These are phyloP conservation scores for Leptothorax acervorum DNA, from an alignment of 2,888 invertebrate genomes.

Conservation along the genomic window DNA sequence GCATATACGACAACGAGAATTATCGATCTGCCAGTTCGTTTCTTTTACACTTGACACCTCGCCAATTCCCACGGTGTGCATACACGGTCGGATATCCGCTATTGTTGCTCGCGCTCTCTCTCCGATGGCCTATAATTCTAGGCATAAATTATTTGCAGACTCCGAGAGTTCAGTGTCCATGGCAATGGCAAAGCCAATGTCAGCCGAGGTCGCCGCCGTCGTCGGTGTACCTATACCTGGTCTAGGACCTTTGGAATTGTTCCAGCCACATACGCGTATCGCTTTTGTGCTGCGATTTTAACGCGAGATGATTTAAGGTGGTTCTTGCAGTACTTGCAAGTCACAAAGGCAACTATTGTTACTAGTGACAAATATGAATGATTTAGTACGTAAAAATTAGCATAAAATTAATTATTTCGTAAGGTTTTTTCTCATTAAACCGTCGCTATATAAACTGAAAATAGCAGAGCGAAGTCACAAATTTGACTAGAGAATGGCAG, in stretches of 20 bases:
- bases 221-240: constrained; percentile 21
- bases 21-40: constrained; percentile 30
- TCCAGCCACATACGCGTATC: constrained; percentile 20
- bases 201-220: constrained; percentile 35
- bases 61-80: constrained; percentile 43
- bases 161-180: constrained; percentile 53
- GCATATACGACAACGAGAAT: constrained; percentile 19
- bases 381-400: too few relatives aligned
- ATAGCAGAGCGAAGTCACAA: too few relatives aligned
- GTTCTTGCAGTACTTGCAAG: too few relatives aligned
- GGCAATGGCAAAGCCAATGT: constrained; percentile 59
- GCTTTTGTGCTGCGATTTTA: constrained; percentile 29
- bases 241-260: constrained; percentile 40
- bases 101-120: constrained; percentile 44
- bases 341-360: too few relatives aligned
- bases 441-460: too few relatives aligned
- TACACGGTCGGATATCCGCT: constrained; percentile 18
- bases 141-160: constrained; percentile 53
- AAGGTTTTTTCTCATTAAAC: too few relatives aligned
- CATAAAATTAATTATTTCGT: too few relatives aligned
- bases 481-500: too few relatives aligned
- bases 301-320: constrained; percentile 2
- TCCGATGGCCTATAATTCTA: constrained; percentile 31
- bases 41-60: constrained; percentile 43
- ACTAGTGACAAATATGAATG: too few relatives aligned